Evolutionary conservation across 2,797 vertebrate species (phyloP).

Genomic region (Dendrocincla fuliginosa): DNA sequence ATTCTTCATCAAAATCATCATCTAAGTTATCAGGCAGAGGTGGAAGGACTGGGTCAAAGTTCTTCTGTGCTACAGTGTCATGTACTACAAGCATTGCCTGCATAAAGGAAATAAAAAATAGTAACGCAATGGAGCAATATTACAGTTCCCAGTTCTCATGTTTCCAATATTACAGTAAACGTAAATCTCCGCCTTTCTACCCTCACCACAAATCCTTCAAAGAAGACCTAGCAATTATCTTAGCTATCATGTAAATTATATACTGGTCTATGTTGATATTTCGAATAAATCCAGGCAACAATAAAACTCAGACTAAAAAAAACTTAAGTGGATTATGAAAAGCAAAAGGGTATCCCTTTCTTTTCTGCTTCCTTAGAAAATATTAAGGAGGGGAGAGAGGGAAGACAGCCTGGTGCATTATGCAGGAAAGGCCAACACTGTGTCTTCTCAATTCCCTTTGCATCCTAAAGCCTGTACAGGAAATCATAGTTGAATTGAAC

Average conservation of each 20-base stretch:
- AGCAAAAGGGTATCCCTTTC: not conserved
- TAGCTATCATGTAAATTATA: not conserved
- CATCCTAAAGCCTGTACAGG: not conserved
- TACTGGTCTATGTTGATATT: not conserved
- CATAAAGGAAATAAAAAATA: not conserved
- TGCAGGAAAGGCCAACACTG: fast-evolving
- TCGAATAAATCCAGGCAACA: not conserved
- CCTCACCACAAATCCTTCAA: not conserved
- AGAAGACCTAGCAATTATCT: not conserved
- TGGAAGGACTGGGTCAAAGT: conserved; percentile 91
- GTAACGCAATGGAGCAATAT: too few species aligned
- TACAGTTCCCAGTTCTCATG: not conserved
- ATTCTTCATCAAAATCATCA: conserved; percentile 91
- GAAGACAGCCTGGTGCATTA: not conserved
- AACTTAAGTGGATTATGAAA: not conserved
- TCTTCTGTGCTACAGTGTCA: conserved; percentile 94
- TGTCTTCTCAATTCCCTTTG: not conserved
- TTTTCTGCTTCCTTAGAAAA: not conserved
- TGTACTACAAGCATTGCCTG: conserved; percentile 93
- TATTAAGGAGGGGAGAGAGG: not conserved
- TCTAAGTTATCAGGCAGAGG: conserved; percentile 88
- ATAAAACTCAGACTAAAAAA: not conserved
- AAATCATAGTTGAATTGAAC: not conserved
- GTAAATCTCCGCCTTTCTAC: not conserved
- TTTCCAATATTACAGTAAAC: not conserved